A percentile compares a stretch with the other conserved stretches of the same genome.
These are phyloP conservation scores for Dipodomys spectabilis DNA, from an alignment of 2,113 vertebrate genomes.

Conservation along the genomic window DNA sequence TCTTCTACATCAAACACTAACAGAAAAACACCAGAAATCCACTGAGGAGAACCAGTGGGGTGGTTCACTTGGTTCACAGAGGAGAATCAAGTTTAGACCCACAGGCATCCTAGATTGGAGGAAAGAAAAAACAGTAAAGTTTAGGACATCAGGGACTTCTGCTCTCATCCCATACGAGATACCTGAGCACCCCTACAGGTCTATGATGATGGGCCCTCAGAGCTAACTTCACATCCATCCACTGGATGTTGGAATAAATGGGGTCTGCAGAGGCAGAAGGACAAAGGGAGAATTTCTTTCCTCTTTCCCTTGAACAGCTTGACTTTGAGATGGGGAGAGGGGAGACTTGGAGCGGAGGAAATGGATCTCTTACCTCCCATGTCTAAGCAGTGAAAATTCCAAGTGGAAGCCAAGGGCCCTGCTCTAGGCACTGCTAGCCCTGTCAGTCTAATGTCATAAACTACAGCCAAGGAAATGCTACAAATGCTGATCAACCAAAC, in stretches of 20 bases:
- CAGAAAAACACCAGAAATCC: neutral
- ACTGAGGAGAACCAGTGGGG: neutral
- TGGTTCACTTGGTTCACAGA: too few species aligned
- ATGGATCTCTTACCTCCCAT: neutral
- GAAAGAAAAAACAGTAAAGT: neutral
- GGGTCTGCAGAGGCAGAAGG: too few species aligned
- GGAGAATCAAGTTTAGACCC: neutral
- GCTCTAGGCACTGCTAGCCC: neutral
- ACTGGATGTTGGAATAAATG: neutral
- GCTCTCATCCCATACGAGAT: neutral
- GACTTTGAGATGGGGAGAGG: neutral
- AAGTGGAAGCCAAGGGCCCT: neutral
- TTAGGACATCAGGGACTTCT: neutral
- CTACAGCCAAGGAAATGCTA: neutral
- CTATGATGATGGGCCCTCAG: neutral
- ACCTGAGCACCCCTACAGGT: neutral
- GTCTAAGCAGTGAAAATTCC: neutral
- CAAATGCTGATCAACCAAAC: neutral
- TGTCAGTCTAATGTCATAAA: neutral
- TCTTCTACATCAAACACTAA: slow-evolving; percentile 21
- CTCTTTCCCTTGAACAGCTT: neutral
- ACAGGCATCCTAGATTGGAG: neutral
- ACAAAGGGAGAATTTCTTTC: neutral
- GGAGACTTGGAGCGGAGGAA: rapidly evolving
- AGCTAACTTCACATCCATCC: neutral